Evolutionary conservation across 2,113 vertebrate species (phyloP), one percentile per base, ranked within the genome.

Genomic region (Pagrus major): DNA sequence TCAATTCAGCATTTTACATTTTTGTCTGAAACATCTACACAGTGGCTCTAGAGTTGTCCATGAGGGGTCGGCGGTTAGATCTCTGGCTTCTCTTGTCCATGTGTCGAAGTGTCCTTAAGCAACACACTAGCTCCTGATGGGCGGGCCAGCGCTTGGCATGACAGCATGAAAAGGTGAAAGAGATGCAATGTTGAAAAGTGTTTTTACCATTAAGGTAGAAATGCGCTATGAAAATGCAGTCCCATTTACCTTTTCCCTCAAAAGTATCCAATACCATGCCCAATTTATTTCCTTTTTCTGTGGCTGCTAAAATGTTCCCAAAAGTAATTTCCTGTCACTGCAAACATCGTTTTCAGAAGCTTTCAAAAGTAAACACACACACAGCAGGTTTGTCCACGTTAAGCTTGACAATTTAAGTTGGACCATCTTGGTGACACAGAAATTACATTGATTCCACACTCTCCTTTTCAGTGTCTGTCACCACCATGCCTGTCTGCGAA

Each of bases 391-490:
- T 71, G 29, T 46, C 15, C 33, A 16, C 41, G 39, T 68, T 60
- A 46, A 68, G 63, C n/a, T 41, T 72, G 60, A 70, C 39, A 41
- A 51, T 76, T 76, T 59, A 37, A 83, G 76, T 59, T 63, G 52
- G 25, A 56, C 31, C 41, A 18, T 58, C 21, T 68, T 18, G 33
- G 46, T 80, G 71, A 79, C 41, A 59, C 42, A 41, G 35, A 75
- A 84, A 83, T 73, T 10, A 80, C 74, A 59, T 11, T 37, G 31
- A 83, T 82, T 74, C 76, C 49, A 33, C 63, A 49, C 47, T 35
- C 49, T 51, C 20, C 42, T 65, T 51, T 59, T 47, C 23, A 64
- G 31, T 10, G 46, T 49, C 29, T 41, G 44, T 67, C 54, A 52
- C 18, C 33, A 2, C 35, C 37, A 14, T 5, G 29, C 31, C 27